A percentile compares a stretch with the other conserved stretches of the same genome.
Evolutionary conservation across 2,888 invertebrate genomes (phyloP).

Genomic region (Erebia aethiops): DNA sequence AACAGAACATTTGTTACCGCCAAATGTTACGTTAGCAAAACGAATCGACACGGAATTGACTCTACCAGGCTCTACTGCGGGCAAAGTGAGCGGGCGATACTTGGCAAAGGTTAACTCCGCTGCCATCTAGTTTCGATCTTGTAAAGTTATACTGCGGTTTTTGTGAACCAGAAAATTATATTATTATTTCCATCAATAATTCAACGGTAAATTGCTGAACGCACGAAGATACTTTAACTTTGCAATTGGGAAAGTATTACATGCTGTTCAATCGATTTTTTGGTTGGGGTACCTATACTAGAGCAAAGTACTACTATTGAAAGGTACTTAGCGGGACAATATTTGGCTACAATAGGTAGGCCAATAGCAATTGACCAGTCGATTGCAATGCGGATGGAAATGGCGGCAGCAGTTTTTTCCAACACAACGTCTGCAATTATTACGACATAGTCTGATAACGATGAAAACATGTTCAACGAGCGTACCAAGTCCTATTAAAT

Average conservation of each 20-base stretch:
- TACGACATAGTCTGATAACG: constrained; percentile 76
- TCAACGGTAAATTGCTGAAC: constrained; percentile 9
- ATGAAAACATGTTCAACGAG: constrained; percentile 58
- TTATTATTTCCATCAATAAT: constrained; percentile 15
- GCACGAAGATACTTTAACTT: constrained; percentile 15
- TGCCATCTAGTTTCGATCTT: constrained; percentile 37
- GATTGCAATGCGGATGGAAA: constrained; percentile 62
- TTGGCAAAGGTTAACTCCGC: constrained; percentile 30
- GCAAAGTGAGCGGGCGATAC: constrained; percentile 36
- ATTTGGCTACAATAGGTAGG: constrained; percentile 43
- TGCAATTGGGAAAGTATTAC: constrained; percentile 17
- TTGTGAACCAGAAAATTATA: constrained; percentile 24
- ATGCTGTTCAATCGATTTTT: constrained; percentile 4
- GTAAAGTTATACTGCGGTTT: constrained; percentile 17
- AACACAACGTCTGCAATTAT: constrained; percentile 57
- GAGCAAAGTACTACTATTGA: not conserved
- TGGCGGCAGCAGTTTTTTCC: constrained; percentile 55
- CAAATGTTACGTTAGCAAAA: constrained; percentile 41
- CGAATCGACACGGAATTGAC: constrained; percentile 38
- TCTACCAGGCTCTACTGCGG: constrained; percentile 26
- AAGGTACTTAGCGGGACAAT: constrained; percentile 21
- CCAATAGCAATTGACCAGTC: constrained; percentile 47
- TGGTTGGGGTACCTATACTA: not conserved
- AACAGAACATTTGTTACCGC: constrained; percentile 35
- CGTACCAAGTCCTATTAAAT: constrained; percentile 35